phyloP scores from a whole-genome alignment of 2,797 vertebrate genomes.

The Telmatherina bonti region DNA sequence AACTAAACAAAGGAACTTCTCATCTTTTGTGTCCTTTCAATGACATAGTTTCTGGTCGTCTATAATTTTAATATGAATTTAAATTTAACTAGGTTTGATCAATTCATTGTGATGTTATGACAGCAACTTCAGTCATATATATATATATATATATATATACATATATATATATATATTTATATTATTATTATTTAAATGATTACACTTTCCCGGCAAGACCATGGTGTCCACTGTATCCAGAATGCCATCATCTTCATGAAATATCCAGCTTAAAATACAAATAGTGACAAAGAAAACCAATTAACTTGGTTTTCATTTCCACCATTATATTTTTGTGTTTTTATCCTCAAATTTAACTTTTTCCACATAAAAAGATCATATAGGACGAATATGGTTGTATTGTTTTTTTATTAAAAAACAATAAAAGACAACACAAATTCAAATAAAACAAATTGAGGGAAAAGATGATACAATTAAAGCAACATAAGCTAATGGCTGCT shows the following conservation, averaged over 20 bases:
- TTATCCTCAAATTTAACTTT: background rate
- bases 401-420: slow-evolving; percentile 84
- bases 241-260: background rate
- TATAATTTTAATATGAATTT: background rate
- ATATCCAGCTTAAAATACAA: background rate
- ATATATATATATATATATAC: too few species aligned
- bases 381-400: slow-evolving; percentile 23
- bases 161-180: too few species aligned
- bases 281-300: background rate
- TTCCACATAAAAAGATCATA: slow-evolving; percentile 1
- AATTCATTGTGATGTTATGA: background rate
- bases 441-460: slow-evolving; percentile 56
- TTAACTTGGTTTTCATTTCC: background rate
- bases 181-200: background rate
- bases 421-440: slow-evolving; percentile 64
- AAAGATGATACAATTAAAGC: slow-evolving; percentile 48
- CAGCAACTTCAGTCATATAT: background rate
- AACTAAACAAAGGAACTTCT: background rate
- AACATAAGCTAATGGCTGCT: slow-evolving; percentile 23
- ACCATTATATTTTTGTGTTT: background rate
- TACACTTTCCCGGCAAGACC: background rate
- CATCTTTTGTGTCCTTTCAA: background rate
- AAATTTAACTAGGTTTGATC: background rate
- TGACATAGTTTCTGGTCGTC: background rate
- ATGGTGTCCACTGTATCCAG: background rate